phyloP scores from a whole-genome alignment of 2,797 vertebrate species.

The Anisognathus igniventris region DNA sequence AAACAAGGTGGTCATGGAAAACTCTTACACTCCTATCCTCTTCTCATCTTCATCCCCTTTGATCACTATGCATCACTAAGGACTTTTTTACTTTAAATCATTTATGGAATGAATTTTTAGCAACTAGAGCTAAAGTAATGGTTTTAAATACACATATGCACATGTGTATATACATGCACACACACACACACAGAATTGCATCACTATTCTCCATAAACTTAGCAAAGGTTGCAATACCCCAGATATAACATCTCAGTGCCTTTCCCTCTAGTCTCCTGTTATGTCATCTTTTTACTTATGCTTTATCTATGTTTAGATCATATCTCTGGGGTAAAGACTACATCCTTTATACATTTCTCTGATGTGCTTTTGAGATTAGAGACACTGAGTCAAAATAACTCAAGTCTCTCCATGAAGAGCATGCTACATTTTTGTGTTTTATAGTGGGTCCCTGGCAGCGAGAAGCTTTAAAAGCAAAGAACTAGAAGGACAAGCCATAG shows the following conservation, averaged over 20 bases:
- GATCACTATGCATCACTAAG: background rate
- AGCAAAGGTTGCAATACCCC: background rate
- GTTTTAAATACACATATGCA: background rate
- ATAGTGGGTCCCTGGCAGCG: background rate
- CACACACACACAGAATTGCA: background rate
- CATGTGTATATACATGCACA: accelerated
- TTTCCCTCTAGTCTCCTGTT: background rate
- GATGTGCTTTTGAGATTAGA: conserved; percentile 32
- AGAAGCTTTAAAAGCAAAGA: conserved; percentile 19
- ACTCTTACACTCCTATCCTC: background rate
- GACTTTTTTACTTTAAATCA: background rate
- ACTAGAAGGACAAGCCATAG: background rate
- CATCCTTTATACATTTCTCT: conserved; percentile 7
- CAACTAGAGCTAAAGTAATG: background rate
- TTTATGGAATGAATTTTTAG: background rate
- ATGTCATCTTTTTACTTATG: background rate
- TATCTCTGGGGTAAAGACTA: background rate
- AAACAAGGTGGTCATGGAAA: background rate
- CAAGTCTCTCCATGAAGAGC: background rate
- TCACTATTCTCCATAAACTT: background rate
- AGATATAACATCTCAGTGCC: background rate
- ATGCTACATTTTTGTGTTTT: conserved; percentile 16
- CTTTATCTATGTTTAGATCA: conserved; percentile 26
- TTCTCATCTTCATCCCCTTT: background rate
- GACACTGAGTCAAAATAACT: background rate